A percentile compares a stretch with the other conserved stretches of the same genome.
Conservation (phyloP, 2,113 vertebrate species). For the Lepus americanus region DNA sequence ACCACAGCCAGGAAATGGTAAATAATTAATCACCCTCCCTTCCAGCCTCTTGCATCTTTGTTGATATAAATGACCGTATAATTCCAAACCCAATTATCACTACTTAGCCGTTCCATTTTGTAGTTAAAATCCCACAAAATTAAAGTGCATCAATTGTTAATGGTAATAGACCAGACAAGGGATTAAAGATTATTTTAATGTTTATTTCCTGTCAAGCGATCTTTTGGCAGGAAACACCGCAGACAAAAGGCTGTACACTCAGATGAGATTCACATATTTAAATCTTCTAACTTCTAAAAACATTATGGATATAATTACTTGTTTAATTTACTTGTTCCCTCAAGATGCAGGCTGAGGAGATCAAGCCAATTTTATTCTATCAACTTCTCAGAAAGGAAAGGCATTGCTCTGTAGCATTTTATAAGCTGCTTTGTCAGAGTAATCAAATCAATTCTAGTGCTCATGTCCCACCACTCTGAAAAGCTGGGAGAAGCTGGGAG, state of each 20-base stretch:
- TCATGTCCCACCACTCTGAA: not conserved
- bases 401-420: conserved; percentile 61
- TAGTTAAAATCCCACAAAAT: conserved; percentile 93
- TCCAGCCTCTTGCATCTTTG: conserved; percentile 90
- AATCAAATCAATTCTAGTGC: not conserved
- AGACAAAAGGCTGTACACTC: conserved; percentile 87
- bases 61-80: conserved; percentile 92
- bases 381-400: conserved; percentile 79
- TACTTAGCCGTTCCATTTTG: conserved; percentile 92
- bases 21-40: conserved; percentile 93
- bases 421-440: conserved; percentile 43
- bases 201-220: conserved; percentile 92
- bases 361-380: conserved; percentile 82
- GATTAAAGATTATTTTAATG: conserved; percentile 93
- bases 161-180: conserved; percentile 92
- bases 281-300: conserved; percentile 89
- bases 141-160: conserved; percentile 93
- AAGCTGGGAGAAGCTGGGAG: fast-evolving
- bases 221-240: conserved; percentile 88
- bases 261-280: conserved; percentile 89
- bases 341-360: conserved; percentile 84
- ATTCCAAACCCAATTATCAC: conserved; percentile 93
- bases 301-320: conserved; percentile 90
- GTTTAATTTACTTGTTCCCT: conserved; percentile 90
- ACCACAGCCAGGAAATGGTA: conserved; percentile 91